Conservation (phyloP, 2,888 invertebrate genomes). For the Hypomecis punctinalis region DNA sequence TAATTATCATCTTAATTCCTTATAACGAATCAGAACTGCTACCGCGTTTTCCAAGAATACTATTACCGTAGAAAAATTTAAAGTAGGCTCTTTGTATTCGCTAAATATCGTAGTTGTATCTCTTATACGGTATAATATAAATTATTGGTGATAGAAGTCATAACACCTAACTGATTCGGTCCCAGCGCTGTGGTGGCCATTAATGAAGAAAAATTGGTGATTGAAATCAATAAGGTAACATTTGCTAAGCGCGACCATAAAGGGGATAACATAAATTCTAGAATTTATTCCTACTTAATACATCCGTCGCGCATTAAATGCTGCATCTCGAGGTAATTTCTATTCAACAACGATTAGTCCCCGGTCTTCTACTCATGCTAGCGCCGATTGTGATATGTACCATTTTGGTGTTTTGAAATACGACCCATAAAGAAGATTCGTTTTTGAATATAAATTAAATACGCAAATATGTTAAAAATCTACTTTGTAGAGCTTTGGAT, state of each 20-base stretch:
- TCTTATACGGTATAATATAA: conserved; percentile 41
- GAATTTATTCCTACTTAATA: conserved; percentile 61
- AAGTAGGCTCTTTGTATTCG: conserved; percentile 59
- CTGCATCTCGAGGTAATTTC: conserved; percentile 62
- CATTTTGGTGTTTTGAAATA: conserved; percentile 60
- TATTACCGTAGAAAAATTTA: conserved; percentile 48
- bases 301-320: conserved; percentile 48
- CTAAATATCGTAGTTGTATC: conserved; percentile 39
- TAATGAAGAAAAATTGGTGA: conserved; percentile 63
- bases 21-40: conserved; percentile 63
- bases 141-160: conserved; percentile 53
- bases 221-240: conserved; percentile 65
- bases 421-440: conserved; percentile 60
- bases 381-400: conserved; percentile 52
- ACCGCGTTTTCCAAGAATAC: conserved; percentile 63
- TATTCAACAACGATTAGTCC: conserved; percentile 72
- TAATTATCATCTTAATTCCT: conserved; percentile 73
- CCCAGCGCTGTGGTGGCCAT: conserved; percentile 52
- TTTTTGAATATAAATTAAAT: conserved; percentile 67
- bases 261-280: conserved; percentile 61
- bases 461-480: conserved; percentile 60
- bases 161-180: conserved; percentile 47
- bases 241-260: conserved; percentile 55
- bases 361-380: conserved; percentile 63
- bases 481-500: conserved; percentile 26